Base-by-base conservation (phyloP, 1,140 invertebrate species). In the Platyscapa corneri region DNA sequence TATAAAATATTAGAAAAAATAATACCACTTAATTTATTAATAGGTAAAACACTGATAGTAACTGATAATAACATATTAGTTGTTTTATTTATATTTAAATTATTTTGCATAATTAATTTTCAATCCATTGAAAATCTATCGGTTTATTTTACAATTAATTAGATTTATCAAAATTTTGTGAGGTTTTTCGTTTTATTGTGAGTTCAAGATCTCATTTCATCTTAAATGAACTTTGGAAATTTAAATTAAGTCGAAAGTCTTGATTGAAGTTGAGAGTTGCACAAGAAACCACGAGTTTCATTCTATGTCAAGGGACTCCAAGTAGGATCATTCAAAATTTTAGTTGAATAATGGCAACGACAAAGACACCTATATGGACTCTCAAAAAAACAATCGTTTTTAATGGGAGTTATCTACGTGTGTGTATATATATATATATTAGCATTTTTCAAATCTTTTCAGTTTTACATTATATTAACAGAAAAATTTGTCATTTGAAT, bases 171-270 rank as follows among this genome's bases (percentile, higher is more conserved):
- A 74, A 39, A 74, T 42, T 74, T n/a, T 42, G 23, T n/a, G 7
- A 74, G 3, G 20, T 74, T 42, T 74, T 39, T 74, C 39, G 27
- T 42, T 74, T 74, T 74, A n/a, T 74, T 42, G n/a, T 10, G 23
- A 0, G 37, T 10, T 39, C 8, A 74, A 74, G 23, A 23, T 74
- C 70, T 42, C 27, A 42, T 42, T 74, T 42, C 23, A 70, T 37
- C 32, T 70, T 37, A 32, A 70, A 70, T 39, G 32, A 70, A 70
- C 32, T 70, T 70, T 70, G 30, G 67, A 10, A 70, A 70, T 70
- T 70, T 74, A 74, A 74, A 74, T 74, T 74, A 74, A 42, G 37
- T 74, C 70, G 70, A 74, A 74, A 74, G 37, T 74, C 70, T 42
- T 74, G 70, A 74, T 39, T 74, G 39, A 39, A 42, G 20, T n/a